Base-by-base conservation (phyloP, 2,797 vertebrate species). In the Silurus aristotelis region DNA sequence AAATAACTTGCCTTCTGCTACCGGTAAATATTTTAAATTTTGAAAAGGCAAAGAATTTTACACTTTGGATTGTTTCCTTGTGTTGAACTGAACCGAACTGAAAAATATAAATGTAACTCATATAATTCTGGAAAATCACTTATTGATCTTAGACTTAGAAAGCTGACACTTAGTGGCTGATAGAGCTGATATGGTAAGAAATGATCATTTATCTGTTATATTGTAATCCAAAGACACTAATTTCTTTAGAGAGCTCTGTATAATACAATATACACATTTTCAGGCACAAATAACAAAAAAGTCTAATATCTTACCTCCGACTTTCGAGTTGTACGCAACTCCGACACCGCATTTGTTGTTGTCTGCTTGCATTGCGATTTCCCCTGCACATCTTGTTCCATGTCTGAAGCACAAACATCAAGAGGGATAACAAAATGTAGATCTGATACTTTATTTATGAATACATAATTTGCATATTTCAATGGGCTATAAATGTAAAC, bases 321-420 rank as follows among this genome's bases (percentile, higher is more conserved):
- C 97, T 92, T 95, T 99, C 72, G 98, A 96, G 93, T 97, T 97
- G 92, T 96, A 99, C 1, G 98, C 98, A 67, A 99, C 96, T 85
- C 98, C 98, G 15, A 99, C 98, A 0, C 98, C 98, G 76, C 98
- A 99, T 93, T 99, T 99, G 72, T 95, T 94, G 92, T 99, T 99
- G 93, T 99, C 97, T 61, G 98, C 98, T 92, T 98, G 96, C 98
- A 99, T 99, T 31, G 97, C 97, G 79, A 99, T 98, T 93, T 99
- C 98, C 84, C 98, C 98, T 25, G 98, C 98, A 92, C 98, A 99
- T 75, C 98, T 94, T 46, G 98, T 99, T 25, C 98, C 98, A 64
- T 99, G 98, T 89, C 98, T 99, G 83, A 80, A 83, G 83, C 90
- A 92, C 90, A 82, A 79, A 79, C 85, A 63, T 10, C 6, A 43